Conservation (phyloP, 2,888 invertebrate genomes). For the Aphodius sticticus region DNA sequence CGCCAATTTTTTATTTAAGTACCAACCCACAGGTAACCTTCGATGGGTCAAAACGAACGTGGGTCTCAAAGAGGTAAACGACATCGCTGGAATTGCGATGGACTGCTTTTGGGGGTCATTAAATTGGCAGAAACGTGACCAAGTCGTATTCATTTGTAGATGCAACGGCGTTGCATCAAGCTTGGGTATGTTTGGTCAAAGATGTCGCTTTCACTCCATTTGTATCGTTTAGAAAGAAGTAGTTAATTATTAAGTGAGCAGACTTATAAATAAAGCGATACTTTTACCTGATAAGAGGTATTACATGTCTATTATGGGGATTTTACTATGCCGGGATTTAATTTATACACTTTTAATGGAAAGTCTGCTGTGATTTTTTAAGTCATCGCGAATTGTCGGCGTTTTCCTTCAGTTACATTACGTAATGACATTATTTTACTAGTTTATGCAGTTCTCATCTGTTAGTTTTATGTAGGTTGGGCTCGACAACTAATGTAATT, state of each 20-base stretch:
- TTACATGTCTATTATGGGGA: not conserved
- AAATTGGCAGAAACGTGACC: not conserved
- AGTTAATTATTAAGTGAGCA: not conserved
- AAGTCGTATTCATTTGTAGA: not conserved
- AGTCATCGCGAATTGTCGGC: not conserved
- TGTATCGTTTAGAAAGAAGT: not conserved
- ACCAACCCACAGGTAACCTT: not conserved
- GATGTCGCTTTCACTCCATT: not conserved
- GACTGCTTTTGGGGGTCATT: not conserved
- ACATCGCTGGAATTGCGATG: not conserved
- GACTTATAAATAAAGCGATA: not conserved
- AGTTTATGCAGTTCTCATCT: not conserved
- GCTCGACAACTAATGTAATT: too few relatives aligned
- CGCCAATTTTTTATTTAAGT: not conserved
- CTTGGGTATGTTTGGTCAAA: not conserved
- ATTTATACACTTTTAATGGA: too few relatives aligned
- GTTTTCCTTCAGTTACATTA: not conserved
- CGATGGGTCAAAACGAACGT: not conserved
- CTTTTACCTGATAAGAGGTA: not conserved
- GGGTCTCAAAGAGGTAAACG: not conserved
- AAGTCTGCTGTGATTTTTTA: too few relatives aligned
- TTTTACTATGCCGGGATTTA: too few relatives aligned
- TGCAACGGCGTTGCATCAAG: not conserved
- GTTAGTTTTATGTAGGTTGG: too few relatives aligned
- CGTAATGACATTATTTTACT: not conserved